A percentile compares a stretch with the other conserved stretches of the same genome.
Conservation (phyloP, 2,797 vertebrate species). For the Crypturellus tataupa region DNA sequence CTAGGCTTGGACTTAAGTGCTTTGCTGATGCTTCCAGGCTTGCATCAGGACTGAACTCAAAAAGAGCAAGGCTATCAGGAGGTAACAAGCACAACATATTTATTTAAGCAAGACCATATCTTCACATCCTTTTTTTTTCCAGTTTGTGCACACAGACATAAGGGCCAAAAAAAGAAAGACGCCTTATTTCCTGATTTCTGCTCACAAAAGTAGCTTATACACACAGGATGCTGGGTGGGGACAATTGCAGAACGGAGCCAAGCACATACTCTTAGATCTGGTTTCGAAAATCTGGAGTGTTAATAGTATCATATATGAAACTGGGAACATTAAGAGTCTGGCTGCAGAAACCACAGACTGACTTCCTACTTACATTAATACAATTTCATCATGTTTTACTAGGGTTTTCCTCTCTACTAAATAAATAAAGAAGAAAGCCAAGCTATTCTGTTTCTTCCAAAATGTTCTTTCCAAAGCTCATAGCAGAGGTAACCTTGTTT, state of each 20-base stretch:
- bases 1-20: neutral
- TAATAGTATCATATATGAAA: neutral
- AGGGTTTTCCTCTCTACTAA: neutral
- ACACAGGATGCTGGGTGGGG: neutral
- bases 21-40: neutral
- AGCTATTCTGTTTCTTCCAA: neutral
- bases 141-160: neutral
- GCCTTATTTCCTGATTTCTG: neutral
- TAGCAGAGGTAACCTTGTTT: neutral
- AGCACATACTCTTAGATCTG: neutral
- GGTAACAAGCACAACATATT: neutral
- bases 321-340: neutral
- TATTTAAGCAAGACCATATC: neutral
- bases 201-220: neutral
- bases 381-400: neutral
- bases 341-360: neutral
- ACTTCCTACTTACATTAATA: neutral
- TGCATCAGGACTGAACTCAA: neutral
- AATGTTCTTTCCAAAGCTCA: neutral
- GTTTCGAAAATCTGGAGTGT: neutral
- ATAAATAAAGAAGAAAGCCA: constrained; percentile 23
- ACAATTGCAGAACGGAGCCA: neutral
- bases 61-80: neutral
- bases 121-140: neutral
- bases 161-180: neutral